Conservation (phyloP, 2,113 vertebrate species). For the Acinonyx jubatus region DNA sequence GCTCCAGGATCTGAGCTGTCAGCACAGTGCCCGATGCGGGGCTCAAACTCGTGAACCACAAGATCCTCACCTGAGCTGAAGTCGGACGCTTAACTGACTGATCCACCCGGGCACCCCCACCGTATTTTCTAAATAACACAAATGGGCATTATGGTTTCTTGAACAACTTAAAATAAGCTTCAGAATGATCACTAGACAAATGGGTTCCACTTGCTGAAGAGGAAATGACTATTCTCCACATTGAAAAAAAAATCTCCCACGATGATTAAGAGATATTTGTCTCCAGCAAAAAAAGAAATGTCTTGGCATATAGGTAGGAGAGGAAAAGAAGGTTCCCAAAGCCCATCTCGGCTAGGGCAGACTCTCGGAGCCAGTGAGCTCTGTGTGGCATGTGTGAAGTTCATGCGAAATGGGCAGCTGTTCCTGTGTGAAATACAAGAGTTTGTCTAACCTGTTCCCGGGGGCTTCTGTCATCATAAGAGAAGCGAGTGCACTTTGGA, state of each 20-base stretch:
- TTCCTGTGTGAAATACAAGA: constrained; percentile 40
- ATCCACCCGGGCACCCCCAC: no score
- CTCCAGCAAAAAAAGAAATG: constrained; percentile 36
- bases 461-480: constrained; percentile 36
- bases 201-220: neutral
- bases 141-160: constrained; percentile 32
- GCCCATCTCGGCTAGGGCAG: neutral
- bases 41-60: no score
- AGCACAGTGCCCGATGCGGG: no score
- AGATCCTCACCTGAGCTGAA: no score
- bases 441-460: constrained; percentile 57
- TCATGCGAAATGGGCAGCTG: neutral
- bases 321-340: neutral
- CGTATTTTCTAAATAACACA: constrained; percentile 1
- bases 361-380: neutral
- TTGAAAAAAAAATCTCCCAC: neutral
- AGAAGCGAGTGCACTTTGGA: constrained; percentile 44
- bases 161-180: constrained; percentile 14
- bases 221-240: constrained; percentile 13
- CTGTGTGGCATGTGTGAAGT: neutral
- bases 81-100: no score
- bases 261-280: neutral
- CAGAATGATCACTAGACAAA: constrained; percentile 44
- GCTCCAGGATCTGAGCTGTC: no score
- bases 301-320: neutral